Percentiles rank a stretch among this genome's conserved stretches.
These are phyloP conservation scores for Eonycteris spelaea DNA, from an alignment of 2,113 vertebrate genomes.

Conservation along the genomic window DNA sequence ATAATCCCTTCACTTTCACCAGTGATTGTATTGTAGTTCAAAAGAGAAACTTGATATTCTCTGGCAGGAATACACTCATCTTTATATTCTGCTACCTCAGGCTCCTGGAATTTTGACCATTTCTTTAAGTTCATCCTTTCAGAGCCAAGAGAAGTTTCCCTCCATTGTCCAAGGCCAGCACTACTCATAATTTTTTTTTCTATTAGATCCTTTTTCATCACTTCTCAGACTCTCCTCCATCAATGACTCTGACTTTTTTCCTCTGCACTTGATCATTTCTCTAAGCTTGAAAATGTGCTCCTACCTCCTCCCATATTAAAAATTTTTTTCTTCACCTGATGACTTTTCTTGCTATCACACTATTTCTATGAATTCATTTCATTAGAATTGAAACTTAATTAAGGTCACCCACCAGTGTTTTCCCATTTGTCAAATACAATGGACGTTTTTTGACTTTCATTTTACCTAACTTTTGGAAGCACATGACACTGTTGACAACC, in stretches of 20 bases:
- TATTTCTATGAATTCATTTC: neutral
- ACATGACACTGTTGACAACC: neutral
- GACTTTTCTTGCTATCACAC: neutral
- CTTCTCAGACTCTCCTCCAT: neutral
- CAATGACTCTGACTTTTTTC: neutral
- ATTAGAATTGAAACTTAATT: neutral
- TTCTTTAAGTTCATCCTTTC: neutral
- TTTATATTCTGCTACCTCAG: neutral
- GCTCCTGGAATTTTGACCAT: neutral
- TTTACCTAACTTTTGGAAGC: neutral
- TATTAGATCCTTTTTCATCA: neutral
- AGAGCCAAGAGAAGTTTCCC: neutral
- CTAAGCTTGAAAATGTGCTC: neutral
- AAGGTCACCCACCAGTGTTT: neutral
- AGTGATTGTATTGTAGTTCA: neutral
- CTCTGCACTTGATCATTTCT: neutral
- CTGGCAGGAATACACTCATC: neutral
- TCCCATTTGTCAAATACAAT: neutral
- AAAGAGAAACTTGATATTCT: slow-evolving; percentile 22
- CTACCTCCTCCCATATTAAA: neutral
- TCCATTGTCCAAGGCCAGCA: neutral
- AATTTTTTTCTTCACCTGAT: neutral
- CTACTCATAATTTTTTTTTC: neutral
- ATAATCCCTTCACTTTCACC: neutral
- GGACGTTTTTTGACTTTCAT: neutral